Percentiles rank a stretch among this genome's conserved stretches.
These are phyloP conservation scores for Andrena flavipes DNA, from an alignment of 2,888 invertebrate species.

Conservation along the genomic window DNA sequence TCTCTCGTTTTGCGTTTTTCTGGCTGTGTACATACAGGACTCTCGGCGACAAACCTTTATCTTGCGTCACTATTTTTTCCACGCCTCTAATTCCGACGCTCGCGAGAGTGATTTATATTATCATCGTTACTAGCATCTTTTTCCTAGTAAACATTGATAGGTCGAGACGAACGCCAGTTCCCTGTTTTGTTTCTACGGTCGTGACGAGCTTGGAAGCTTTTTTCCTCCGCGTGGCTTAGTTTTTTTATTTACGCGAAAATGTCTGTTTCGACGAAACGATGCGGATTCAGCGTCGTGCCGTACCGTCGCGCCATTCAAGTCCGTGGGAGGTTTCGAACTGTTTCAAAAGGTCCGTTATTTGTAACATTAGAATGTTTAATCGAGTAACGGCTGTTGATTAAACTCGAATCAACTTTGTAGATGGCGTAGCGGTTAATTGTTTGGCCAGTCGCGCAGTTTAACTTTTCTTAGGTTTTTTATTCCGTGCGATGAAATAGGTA, in stretches of 20 bases:
- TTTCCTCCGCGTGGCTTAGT: background rate
- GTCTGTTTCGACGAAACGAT: conserved; percentile 12
- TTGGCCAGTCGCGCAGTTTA: conserved; percentile 12
- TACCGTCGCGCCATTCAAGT: background rate
- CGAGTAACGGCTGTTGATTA: conserved; percentile 5
- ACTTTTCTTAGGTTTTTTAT: background rate
- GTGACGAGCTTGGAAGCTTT: background rate
- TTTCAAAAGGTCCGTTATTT: conserved; percentile 15
- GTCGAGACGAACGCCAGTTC: conserved; percentile 1
- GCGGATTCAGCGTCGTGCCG: conserved; percentile 4
- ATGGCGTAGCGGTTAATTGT: conserved; percentile 5
- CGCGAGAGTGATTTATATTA: conserved; percentile 47
- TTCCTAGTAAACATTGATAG: conserved; percentile 53
- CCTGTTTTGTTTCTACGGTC: conserved; percentile 20
- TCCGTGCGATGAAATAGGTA: background rate
- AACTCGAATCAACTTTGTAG: conserved; percentile 19
- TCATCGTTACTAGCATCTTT: conserved; percentile 52
- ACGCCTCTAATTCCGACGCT: conserved; percentile 1
- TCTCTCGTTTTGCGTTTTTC: background rate
- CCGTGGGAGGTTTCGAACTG: background rate
- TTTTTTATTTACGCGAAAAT: conserved; percentile 28
- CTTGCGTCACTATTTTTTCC: conserved; percentile 12
- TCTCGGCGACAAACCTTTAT: background rate
- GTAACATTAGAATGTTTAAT: conserved; percentile 20
- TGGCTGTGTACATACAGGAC: background rate